phyloP scores from a whole-genome alignment of 92 coral and sea anemone genomes.

The Paramuricea clavata region DNA sequence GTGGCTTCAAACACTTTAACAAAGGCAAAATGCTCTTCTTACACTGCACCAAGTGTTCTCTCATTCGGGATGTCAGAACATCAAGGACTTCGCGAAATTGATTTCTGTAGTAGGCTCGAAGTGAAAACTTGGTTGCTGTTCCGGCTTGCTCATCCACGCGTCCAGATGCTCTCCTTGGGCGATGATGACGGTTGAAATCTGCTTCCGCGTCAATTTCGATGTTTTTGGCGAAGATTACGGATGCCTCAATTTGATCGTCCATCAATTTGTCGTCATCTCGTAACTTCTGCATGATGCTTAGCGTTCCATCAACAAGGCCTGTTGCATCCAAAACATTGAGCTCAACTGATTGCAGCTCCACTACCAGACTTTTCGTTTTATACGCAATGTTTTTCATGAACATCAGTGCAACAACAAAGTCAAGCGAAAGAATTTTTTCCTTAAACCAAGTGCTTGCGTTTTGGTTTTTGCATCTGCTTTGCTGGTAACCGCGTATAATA shows the following conservation, averaged over 20 bases:
- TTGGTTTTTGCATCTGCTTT: constrained; percentile 10
- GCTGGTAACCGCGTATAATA: not conserved
- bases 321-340: constrained; percentile 9
- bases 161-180: constrained; percentile 22
- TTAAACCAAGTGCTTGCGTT: constrained; percentile 32
- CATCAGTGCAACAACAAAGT: constrained; percentile 32
- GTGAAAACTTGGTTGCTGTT: constrained; percentile 13
- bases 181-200: constrained; percentile 34
- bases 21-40: constrained; percentile 27
- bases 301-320: constrained; percentile 15
- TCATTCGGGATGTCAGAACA: constrained; percentile 33
- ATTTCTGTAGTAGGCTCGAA: constrained; percentile 4
- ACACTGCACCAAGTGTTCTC: constrained; percentile 26
- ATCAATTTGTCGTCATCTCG: constrained; percentile 37
- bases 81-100: constrained; percentile 36
- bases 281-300: constrained; percentile 27
- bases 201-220: constrained; percentile 25
- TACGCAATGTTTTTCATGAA: constrained; percentile 43
- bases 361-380: constrained; percentile 25
- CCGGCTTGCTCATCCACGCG: constrained; percentile 26
- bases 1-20: constrained; percentile 21
- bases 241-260: constrained; percentile 39
- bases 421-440: constrained; percentile 33
- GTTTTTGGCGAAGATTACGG: constrained; percentile 33
- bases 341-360: constrained; percentile 4